Percentiles rank a stretch among this genome's conserved stretches.
Evolutionary conservation across 2,888 invertebrate species (phyloP).

Genomic region (Drosophila tripunctata): DNA sequence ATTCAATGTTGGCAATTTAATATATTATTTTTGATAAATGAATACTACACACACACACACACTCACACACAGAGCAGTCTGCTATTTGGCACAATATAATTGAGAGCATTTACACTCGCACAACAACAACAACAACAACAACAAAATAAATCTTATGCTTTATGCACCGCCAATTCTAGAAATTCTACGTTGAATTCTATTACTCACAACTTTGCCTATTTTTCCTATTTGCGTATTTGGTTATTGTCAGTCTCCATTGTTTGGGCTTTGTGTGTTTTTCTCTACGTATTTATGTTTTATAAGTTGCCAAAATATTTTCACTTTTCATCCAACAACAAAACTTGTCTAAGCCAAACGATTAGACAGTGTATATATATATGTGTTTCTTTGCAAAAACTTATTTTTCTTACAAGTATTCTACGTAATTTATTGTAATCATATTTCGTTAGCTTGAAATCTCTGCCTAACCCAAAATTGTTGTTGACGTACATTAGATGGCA

Average conservation of each 20-base stretch:
- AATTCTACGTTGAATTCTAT: slow-evolving; percentile 25
- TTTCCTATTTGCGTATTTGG: slow-evolving; percentile 30
- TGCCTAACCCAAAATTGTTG: slow-evolving; percentile 29
- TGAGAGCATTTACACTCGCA: slow-evolving; percentile 33
- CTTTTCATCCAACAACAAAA: slow-evolving; percentile 26
- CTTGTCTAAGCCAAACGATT: slow-evolving; percentile 36
- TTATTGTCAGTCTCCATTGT: slow-evolving; percentile 3
- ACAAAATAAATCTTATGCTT: slow-evolving; percentile 61
- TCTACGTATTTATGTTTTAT: slow-evolving; percentile 16
- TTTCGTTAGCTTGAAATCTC: slow-evolving; percentile 16
- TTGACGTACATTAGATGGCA: slow-evolving; percentile 40
- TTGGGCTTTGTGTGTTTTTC: slow-evolving; percentile 8
- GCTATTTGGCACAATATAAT: slow-evolving; percentile 38
- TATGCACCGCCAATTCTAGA: slow-evolving; percentile 57
- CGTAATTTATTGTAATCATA: slow-evolving; percentile 38
- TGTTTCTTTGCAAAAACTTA: slow-evolving; percentile 23
- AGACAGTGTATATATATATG: slow-evolving; percentile 33
- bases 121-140: slow-evolving; percentile 29
- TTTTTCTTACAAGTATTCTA: slow-evolving; percentile 6
- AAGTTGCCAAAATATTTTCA: slow-evolving; percentile 33
- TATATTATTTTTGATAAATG: slow-evolving; percentile 79
- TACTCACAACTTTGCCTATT: no score
- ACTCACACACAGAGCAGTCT: slow-evolving; percentile 8
- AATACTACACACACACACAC: slow-evolving; percentile 55
- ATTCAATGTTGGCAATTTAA: slow-evolving; percentile 79